phyloP scores from a whole-genome alignment of 2,888 invertebrate species.

The Philaethria dido region DNA sequence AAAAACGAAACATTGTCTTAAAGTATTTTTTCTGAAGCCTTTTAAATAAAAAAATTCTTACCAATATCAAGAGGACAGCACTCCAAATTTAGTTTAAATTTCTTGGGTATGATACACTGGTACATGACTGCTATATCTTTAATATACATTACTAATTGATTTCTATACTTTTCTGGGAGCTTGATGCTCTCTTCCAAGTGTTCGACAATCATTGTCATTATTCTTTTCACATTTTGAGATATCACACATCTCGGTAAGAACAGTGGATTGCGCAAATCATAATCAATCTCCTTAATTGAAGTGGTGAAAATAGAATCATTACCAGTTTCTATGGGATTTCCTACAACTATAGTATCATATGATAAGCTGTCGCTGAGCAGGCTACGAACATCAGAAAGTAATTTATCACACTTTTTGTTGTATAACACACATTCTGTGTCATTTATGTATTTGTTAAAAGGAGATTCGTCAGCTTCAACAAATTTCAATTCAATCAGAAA shows the following conservation, averaged over 20 bases:
- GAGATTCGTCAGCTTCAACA: slow-evolving; percentile 66
- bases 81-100: slow-evolving; percentile 71
- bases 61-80: slow-evolving; percentile 76
- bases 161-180: slow-evolving; percentile 67
- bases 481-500: slow-evolving; percentile 77
- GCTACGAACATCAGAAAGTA: slow-evolving; percentile 66
- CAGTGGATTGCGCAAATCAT: slow-evolving; percentile 68
- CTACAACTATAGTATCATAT: slow-evolving; percentile 64
- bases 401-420: slow-evolving; percentile 75
- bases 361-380: slow-evolving; percentile 68
- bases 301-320: slow-evolving; percentile 58
- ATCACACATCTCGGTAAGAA: slow-evolving; percentile 74
- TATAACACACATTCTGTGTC: slow-evolving; percentile 75
- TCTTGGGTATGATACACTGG: slow-evolving; percentile 71
- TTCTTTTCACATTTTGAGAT: slow-evolving; percentile 69
- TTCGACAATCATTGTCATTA: slow-evolving; percentile 67
- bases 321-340: slow-evolving; percentile 49
- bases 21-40: not conserved
- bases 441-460: slow-evolving; percentile 71
- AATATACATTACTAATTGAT: slow-evolving; percentile 65
- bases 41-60: slow-evolving; percentile 48
- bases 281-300: slow-evolving; percentile 47
- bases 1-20: not conserved
- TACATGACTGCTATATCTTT: slow-evolving; percentile 77
- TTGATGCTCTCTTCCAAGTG: slow-evolving; percentile 72